These are phyloP conservation scores for Notothenia rossii DNA, from an alignment of 2,113 vertebrate species.

Conservation along the genomic window DNA sequence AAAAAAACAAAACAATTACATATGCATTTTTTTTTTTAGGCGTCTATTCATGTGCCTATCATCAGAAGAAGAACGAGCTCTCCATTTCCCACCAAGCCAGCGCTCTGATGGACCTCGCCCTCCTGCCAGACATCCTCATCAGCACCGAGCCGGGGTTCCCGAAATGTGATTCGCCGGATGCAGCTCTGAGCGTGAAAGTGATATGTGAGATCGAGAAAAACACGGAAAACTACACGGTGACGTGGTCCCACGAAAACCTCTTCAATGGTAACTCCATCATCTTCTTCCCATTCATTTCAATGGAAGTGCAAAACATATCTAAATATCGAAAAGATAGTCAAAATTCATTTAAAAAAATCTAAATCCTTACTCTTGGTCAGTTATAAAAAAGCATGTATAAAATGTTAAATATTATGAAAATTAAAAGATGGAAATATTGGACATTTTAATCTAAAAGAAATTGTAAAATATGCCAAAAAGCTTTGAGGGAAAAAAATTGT, in stretches of 20 bases:
- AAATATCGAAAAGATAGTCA: too few relatives aligned
- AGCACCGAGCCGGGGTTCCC: slow-evolving; percentile 58
- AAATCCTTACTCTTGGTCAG: too few relatives aligned
- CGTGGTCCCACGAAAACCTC: accelerated
- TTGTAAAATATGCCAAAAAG: too few relatives aligned
- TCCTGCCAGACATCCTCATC: slow-evolving; percentile 53
- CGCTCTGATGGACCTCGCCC: slow-evolving; percentile 53
- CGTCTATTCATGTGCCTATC: slow-evolving; percentile 61
- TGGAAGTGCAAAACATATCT: too few relatives aligned
- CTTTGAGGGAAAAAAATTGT: too few relatives aligned
- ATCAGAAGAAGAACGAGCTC: accelerated
- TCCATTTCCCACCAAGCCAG: slow-evolving; percentile 54
- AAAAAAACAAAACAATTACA: too few relatives aligned
- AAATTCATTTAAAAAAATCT: too few relatives aligned
- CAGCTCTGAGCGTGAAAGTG: accelerated
- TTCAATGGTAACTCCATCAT: neutral
- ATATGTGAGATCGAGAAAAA: slow-evolving; percentile 39
- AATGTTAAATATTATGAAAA: too few relatives aligned
- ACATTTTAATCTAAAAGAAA: too few relatives aligned
- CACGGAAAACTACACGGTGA: slow-evolving; percentile 42
- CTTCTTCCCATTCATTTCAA: neutral
- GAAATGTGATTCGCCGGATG: accelerated
- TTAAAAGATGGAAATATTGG: too few relatives aligned
- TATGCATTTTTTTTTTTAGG: too few relatives aligned
- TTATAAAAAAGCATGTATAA: too few relatives aligned